phyloP scores from a whole-genome alignment of 2,888 invertebrate genomes.

The Drosophila austrosaltans region DNA sequence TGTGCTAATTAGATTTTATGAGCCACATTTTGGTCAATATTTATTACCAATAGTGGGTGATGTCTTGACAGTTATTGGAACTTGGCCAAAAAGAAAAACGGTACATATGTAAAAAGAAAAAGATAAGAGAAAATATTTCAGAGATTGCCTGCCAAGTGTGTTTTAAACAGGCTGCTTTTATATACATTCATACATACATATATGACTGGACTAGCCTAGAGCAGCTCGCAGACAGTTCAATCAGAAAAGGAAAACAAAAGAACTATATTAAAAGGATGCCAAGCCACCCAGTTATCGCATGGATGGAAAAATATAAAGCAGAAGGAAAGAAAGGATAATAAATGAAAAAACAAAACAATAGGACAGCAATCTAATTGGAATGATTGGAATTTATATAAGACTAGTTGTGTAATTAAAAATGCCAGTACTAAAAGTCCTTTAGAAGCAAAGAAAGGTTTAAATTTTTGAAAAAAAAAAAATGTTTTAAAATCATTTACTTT shows the following conservation, averaged over 20 bases:
- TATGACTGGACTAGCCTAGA: not conserved
- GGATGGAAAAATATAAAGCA: not conserved
- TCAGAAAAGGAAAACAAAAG: constrained; percentile 5
- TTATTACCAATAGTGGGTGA: constrained; percentile 5
- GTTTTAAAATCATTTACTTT: too few species aligned
- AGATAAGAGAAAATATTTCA: constrained; percentile 7
- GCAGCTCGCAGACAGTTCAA: not conserved
- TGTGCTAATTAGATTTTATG: constrained; percentile 18
- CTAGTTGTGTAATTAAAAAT: constrained; percentile 1
- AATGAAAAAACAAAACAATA: not conserved
- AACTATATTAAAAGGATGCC: constrained; percentile 1
- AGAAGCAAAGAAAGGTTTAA: not conserved
- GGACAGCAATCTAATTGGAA: not conserved
- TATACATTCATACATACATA: not conserved
- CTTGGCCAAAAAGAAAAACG: constrained; percentile 4
- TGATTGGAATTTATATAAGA: constrained; percentile 2
- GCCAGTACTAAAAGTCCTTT: not conserved
- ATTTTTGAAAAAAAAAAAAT: too few species aligned
- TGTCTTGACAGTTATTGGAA: constrained; percentile 3
- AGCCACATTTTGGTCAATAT: constrained; percentile 10
- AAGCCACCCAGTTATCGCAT: too few species aligned
- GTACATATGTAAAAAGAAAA: not conserved
- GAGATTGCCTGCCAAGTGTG: constrained; percentile 7
- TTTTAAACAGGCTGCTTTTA: not conserved
- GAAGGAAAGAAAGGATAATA: not conserved